Evolutionary conservation across 2,113 vertebrate species (phyloP).

Genomic region (Cyprinodon brontotheroides): DNA sequence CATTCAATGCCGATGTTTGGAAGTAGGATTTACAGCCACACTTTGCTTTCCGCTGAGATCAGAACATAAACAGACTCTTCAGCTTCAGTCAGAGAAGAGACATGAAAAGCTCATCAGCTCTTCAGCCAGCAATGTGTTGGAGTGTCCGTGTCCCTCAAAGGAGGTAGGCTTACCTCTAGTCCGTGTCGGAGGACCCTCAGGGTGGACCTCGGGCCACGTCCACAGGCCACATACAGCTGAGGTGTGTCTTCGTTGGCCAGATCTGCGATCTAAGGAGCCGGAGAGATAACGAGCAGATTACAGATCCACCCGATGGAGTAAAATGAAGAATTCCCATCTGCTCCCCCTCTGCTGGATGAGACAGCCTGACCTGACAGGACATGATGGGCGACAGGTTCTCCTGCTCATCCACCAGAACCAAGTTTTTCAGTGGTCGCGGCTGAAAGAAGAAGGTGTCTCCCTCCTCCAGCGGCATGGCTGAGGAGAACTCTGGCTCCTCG

Average conservation of each 20-base stretch:
- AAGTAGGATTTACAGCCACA: too few relatives aligned
- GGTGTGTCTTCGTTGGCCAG: constrained; percentile 98
- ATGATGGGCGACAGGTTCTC: constrained; percentile 98
- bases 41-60: constrained; percentile 34
- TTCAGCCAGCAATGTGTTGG: constrained; percentile 17
- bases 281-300: not conserved
- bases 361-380: constrained; percentile 86
- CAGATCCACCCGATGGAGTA: not conserved
- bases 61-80: constrained; percentile 44
- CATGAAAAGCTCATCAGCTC: constrained; percentile 60
- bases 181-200: constrained; percentile 94
- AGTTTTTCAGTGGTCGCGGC: constrained; percentile 94
- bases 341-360: not conserved
- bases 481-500: constrained; percentile 98
- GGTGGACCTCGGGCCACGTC: constrained; percentile 92
- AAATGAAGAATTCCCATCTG: too few relatives aligned
- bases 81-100: constrained; percentile 64
- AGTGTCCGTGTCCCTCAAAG: too few relatives aligned
- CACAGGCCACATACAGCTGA: constrained; percentile 93
- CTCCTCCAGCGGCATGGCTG: constrained; percentile 97
- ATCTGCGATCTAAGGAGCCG: constrained; percentile 90
- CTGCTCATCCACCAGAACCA: constrained; percentile 94
- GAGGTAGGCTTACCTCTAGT: constrained; percentile 85
- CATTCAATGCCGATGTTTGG: too few relatives aligned
- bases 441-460: constrained; percentile 99